Conservation (phyloP, 2,797 vertebrate genomes). For the Danio albolineatus region DNA sequence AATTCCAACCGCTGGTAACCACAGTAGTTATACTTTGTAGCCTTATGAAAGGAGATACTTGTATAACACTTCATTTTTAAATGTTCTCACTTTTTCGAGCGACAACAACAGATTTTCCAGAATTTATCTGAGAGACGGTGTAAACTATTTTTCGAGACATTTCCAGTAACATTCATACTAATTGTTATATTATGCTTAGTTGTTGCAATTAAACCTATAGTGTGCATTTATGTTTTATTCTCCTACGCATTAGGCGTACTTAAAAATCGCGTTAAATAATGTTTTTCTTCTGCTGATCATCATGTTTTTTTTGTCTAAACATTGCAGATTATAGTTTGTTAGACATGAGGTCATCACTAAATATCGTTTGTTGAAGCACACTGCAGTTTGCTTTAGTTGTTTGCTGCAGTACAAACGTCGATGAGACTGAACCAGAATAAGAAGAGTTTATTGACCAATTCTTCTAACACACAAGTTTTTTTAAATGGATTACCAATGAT, state of each 20-base stretch:
- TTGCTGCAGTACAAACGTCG: conserved; percentile 21
- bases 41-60: conserved; percentile 3
- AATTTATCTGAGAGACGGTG: not conserved
- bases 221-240: not conserved
- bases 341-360: not conserved
- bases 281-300: not conserved
- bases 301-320: not conserved
- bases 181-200: not conserved
- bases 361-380: not conserved
- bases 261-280: not conserved
- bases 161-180: not conserved
- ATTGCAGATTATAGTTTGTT: not conserved
- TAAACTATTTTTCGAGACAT: not conserved
- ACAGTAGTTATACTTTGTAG: conserved; percentile 1
- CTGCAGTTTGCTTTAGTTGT: conserved; percentile 15
- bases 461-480: not conserved
- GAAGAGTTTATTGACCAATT: conserved; percentile 12
- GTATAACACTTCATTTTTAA: conserved; percentile 1
- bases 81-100: not conserved
- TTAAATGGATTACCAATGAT: not conserved
- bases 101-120: not conserved
- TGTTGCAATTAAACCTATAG: not conserved
- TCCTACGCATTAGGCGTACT: not conserved
- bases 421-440: not conserved
- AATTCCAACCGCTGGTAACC: conserved; percentile 16